phyloP scores from a whole-genome alignment of 2,113 vertebrate genomes.

The Syrrhaptes paradoxus region DNA sequence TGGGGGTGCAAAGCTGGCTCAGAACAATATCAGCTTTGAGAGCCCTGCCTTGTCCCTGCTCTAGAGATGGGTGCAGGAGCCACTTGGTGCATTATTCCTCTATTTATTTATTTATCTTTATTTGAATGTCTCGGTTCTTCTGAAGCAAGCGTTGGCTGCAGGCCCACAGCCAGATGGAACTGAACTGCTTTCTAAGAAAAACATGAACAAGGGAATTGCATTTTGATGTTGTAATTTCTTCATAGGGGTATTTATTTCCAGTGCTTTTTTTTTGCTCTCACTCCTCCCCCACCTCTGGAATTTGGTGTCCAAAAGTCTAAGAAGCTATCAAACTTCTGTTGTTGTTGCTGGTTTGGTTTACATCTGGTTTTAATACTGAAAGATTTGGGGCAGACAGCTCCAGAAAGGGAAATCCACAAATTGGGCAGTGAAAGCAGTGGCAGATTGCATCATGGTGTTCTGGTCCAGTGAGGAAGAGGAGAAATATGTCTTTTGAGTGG shows the following conservation, averaged over 20 bases:
- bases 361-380: constrained; percentile 26
- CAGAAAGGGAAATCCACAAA: neutral
- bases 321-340: constrained; percentile 29
- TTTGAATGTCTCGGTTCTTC: constrained; percentile 63
- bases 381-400: neutral
- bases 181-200: constrained; percentile 78
- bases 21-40: constrained; percentile 34
- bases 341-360: neutral
- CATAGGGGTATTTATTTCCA: constrained; percentile 44
- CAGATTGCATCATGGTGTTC: neutral
- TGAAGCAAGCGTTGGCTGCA: constrained; percentile 58
- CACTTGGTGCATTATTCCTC: neutral
- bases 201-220: constrained; percentile 61
- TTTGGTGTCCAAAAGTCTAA: constrained; percentile 36
- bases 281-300: neutral
- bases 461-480: neutral
- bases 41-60: neutral
- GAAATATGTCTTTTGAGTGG: neutral
- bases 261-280: neutral
- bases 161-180: constrained; percentile 64
- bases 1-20: neutral
- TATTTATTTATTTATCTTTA: constrained; percentile 14
- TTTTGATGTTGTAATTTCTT: constrained; percentile 69
- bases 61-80: neutral
- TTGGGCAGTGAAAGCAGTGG: neutral